phyloP scores from a whole-genome alignment of 2,113 vertebrate genomes.

The Calcarius ornatus region DNA sequence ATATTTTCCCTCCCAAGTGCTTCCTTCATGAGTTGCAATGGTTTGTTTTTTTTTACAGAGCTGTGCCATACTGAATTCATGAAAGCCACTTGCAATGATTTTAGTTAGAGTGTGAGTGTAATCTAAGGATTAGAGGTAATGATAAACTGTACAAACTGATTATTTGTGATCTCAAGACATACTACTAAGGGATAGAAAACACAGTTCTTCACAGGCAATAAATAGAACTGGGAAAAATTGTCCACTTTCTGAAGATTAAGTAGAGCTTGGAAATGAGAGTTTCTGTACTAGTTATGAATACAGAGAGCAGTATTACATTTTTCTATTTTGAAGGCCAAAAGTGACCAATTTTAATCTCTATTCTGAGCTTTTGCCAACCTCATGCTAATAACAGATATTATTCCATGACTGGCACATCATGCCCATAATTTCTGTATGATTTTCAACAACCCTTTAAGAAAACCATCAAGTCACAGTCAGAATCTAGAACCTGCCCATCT shows the following conservation, averaged over 20 bases:
- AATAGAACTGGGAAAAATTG: background rate
- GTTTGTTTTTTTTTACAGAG: background rate
- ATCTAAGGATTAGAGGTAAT: background rate
- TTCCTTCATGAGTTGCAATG: background rate
- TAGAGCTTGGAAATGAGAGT: background rate
- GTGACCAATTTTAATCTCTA: background rate
- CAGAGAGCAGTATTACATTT: background rate
- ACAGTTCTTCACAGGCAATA: background rate
- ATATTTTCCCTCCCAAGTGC: background rate
- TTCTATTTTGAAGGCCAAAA: background rate
- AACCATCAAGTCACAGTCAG: background rate
- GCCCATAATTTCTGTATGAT: background rate
- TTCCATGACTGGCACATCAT: rapidly evolving
- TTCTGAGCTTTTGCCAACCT: background rate
- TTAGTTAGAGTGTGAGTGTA: background rate
- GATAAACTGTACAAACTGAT: background rate
- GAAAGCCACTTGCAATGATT: background rate
- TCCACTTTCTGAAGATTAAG: background rate
- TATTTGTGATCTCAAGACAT: background rate
- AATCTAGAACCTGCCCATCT: background rate
- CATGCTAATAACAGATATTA: background rate
- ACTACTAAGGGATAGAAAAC: background rate
- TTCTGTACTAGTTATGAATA: background rate
- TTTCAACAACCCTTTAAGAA: background rate
- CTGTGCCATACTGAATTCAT: background rate